phyloP scores from a whole-genome alignment of 2,888 invertebrate species.

The Mongoloraphidia duomilia region DNA sequence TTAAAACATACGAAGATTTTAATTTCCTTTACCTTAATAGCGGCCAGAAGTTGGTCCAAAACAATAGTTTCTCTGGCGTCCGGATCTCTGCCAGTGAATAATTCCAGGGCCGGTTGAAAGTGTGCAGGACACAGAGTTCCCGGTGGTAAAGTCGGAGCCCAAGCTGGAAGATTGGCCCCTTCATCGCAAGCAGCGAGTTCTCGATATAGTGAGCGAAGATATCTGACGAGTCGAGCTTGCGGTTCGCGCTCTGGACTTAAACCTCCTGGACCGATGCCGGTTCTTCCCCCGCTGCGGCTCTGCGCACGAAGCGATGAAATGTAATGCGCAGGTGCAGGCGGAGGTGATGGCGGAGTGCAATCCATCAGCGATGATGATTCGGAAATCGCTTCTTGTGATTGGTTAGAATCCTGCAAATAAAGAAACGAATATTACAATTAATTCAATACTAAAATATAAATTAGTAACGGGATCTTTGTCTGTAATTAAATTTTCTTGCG shows the following conservation, averaged over 20 bases:
- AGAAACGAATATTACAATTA: neutral
- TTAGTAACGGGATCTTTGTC: no score
- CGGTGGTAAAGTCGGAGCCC: conserved; percentile 33
- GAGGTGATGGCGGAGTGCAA: neutral
- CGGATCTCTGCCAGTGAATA: conserved; percentile 23
- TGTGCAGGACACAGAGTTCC: conserved; percentile 35
- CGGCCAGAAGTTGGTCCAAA: conserved; percentile 32
- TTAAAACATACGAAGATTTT: neutral
- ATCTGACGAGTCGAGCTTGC: conserved; percentile 26
- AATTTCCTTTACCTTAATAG: conserved; percentile 27
- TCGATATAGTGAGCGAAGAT: conserved; percentile 32
- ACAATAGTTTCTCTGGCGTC: conserved; percentile 23
- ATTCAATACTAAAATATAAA: no score
- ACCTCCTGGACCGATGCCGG: neutral
- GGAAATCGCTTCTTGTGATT: neutral
- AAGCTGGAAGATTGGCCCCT: conserved; percentile 29
- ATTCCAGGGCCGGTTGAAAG: conserved; percentile 34
- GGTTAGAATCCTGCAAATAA: neutral
- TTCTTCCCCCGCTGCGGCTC: neutral
- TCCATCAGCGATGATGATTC: neutral
- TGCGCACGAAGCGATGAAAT: neutral
- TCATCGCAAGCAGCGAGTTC: conserved; percentile 33
- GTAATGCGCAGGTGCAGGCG: neutral
- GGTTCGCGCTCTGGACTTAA: conserved; percentile 2
- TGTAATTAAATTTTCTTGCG: no score